Evolutionary conservation across 2,888 invertebrate species (phyloP).

Genomic region (Dione vanillae): DNA sequence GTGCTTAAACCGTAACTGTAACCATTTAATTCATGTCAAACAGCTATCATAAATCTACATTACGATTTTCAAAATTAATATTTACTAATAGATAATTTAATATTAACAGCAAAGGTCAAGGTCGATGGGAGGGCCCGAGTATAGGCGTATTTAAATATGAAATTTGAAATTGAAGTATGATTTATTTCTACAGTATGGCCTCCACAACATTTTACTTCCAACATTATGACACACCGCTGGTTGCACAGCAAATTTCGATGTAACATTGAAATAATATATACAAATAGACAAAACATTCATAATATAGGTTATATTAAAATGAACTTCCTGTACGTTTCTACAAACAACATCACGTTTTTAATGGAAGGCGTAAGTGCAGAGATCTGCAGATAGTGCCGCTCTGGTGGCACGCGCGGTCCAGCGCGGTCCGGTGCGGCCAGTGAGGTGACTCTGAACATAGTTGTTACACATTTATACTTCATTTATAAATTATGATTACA

Average conservation of each 20-base stretch:
- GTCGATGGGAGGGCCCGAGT: neutral
- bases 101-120: constrained; percentile 18
- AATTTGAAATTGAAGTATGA: too few relatives aligned
- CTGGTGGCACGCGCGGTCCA: constrained; percentile 26
- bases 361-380: too few relatives aligned
- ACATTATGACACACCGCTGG: neutral
- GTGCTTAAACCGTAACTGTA: constrained; percentile 28
- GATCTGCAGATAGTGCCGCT: constrained; percentile 44
- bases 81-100: constrained; percentile 1
- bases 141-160: too few relatives aligned
- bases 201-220: too few relatives aligned
- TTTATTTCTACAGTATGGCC: too few relatives aligned
- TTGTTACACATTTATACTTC: too few relatives aligned
- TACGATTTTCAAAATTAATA: too few relatives aligned
- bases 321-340: neutral
- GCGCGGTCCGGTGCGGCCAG: neutral
- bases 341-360: too few relatives aligned
- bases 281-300: neutral
- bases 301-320: neutral
- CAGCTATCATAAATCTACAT: constrained; percentile 1
- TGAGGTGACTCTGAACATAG: neutral
- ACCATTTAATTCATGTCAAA: constrained; percentile 29
- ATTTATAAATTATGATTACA: too few relatives aligned
- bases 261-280: neutral
- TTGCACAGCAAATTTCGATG: neutral